These are phyloP conservation scores for Cheracebus regulus DNA, from an alignment of 2,797 vertebrate species.

Conservation along the genomic window DNA sequence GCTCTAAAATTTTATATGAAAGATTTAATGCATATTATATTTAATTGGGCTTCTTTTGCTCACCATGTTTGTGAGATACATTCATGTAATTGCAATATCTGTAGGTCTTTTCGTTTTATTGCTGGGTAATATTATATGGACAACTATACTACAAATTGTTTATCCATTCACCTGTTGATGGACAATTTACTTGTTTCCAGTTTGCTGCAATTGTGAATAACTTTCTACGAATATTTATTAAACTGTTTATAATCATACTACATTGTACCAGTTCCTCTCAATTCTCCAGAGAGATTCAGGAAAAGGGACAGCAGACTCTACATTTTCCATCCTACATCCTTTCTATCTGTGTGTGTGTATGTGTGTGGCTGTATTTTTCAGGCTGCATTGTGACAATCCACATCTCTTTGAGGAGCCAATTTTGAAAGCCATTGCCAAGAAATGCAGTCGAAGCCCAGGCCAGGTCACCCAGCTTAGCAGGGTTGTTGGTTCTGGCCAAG, in stretches of 20 bases:
- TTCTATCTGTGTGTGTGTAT: neutral
- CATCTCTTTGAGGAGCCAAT: slow-evolving; percentile 53
- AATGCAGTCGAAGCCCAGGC: neutral
- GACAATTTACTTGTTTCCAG: neutral
- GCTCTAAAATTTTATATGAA: neutral
- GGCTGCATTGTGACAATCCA: neutral
- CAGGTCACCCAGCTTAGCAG: slow-evolving; percentile 63
- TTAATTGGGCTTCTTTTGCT: neutral
- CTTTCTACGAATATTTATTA: neutral
- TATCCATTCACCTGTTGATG: neutral
- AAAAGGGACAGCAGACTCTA: neutral
- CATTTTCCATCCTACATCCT: neutral
- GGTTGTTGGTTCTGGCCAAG: slow-evolving; percentile 60
- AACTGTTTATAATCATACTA: neutral
- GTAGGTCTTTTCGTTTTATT: neutral
- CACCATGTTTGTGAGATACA: neutral
- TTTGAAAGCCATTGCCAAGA: neutral
- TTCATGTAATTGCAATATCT: neutral
- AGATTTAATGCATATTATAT: neutral
- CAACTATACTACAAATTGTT: neutral
- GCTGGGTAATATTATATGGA: neutral
- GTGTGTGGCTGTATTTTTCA: neutral
- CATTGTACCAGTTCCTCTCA: neutral
- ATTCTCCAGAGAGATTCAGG: neutral
- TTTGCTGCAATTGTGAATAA: neutral